Conservation (phyloP, 64 coral and sea anemone genomes). For the Montipora efflorescens region DNA sequence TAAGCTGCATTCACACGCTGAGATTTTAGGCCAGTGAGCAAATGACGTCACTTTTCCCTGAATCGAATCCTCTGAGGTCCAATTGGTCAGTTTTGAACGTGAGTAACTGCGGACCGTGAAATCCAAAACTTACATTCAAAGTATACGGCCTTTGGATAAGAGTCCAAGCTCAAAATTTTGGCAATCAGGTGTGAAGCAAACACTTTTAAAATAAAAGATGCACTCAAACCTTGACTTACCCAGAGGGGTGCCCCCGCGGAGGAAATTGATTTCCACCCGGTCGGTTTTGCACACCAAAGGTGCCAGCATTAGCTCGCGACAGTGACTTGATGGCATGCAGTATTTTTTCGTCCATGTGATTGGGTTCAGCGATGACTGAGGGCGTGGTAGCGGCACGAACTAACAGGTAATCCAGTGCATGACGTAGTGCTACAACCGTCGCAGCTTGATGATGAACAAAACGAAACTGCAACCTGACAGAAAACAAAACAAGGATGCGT, state of each 20-base stretch:
- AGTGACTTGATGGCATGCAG: conserved; percentile 82
- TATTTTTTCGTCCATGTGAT: conserved; percentile 82
- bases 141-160: no score
- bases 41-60: no score
- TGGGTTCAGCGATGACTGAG: conserved; percentile 73
- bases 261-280: conserved; percentile 12
- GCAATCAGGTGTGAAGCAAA: no score
- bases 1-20: no score
- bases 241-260: conserved; percentile 56
- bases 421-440: conserved; percentile 89
- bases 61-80: no score
- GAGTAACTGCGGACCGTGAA: no score
- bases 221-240: conserved; percentile 38
- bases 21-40: no score
- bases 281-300: conserved; percentile 50
- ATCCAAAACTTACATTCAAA: no score
- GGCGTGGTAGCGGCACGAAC: conserved; percentile 83
- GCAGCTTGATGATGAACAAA: conserved; percentile 92
- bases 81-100: no score
- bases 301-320: conserved; percentile 87
- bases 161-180: no score
- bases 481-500: neutral
- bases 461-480: conserved; percentile 81
- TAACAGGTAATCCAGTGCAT: conserved; percentile 85
- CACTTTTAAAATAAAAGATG: no score